phyloP scores from a whole-genome alignment of 2,113 vertebrate genomes.

The Anhinga anhinga region DNA sequence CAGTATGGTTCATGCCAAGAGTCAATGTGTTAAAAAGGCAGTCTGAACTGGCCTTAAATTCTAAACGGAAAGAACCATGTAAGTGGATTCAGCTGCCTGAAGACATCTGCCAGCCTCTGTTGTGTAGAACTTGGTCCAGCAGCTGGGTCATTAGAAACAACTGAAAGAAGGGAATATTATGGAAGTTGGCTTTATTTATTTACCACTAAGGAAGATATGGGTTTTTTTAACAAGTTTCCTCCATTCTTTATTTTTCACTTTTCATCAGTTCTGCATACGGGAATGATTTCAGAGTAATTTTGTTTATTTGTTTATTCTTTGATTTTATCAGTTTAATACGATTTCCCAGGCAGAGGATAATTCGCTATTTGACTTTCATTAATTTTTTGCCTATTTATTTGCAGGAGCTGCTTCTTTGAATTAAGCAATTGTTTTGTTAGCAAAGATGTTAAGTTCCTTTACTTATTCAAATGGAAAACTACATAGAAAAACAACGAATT shows the following conservation, averaged over 20 bases:
- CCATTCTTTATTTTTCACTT: neutral
- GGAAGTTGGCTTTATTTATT: neutral
- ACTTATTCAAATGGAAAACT: neutral
- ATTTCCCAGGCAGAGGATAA: neutral
- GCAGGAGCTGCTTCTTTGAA: neutral
- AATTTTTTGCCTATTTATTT: neutral
- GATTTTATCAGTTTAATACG: neutral
- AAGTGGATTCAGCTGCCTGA: conserved; percentile 48
- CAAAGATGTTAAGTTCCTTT: neutral
- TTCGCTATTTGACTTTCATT: neutral
- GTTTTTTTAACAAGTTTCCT: neutral
- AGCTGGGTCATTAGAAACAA: conserved; percentile 25
- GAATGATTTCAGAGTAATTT: neutral
- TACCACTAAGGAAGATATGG: neutral
- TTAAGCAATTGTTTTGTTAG: neutral
- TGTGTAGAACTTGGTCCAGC: neutral
- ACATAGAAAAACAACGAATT: neutral
- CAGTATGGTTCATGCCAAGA: neutral
- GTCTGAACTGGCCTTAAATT: conserved; percentile 28
- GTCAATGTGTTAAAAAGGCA: conserved; percentile 23
- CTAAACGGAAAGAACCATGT: conserved; percentile 4
- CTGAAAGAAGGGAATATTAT: neutral
- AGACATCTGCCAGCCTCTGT: neutral
- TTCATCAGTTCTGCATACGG: neutral
- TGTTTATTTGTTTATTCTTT: neutral